Evolutionary conservation across 2,888 invertebrate species (phyloP).

Genomic region (Entomobrya multifasciata): DNA sequence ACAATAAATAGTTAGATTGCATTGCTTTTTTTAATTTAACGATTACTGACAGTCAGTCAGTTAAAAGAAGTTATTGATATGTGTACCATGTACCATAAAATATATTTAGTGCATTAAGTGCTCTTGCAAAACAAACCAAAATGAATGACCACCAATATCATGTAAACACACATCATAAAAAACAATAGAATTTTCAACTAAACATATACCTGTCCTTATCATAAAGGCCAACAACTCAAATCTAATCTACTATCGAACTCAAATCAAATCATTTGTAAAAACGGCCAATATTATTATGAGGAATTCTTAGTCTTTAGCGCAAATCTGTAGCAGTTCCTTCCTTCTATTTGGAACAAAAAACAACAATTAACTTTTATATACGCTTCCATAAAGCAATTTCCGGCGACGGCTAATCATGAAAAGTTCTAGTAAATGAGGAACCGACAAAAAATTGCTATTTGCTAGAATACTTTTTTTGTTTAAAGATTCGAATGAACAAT

Average conservation of each 20-base stretch:
- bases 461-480: neutral
- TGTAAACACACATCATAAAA: neutral
- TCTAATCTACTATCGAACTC: neutral
- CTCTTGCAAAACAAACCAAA: neutral
- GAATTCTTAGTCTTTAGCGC: neutral
- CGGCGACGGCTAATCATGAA: neutral
- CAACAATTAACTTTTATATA: neutral
- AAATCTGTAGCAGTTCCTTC: neutral
- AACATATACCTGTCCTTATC: constrained; percentile 24
- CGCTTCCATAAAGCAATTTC: neutral
- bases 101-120: neutral
- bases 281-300: neutral
- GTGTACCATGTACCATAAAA: neutral
- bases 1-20: too few relatives aligned
- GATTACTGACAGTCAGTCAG: too few relatives aligned
- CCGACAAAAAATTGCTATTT: neutral
- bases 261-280: constrained; percentile 5
- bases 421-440: neutral
- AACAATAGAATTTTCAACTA: too few relatives aligned
- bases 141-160: neutral
- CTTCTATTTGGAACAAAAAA: neutral
- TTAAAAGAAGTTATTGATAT: neutral
- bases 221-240: constrained; percentile 48
- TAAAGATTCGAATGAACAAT: neutral
- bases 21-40: too few relatives aligned